These are phyloP conservation scores for Osmoderma eremita DNA, from an alignment of 2,888 invertebrate species.

Conservation along the genomic window DNA sequence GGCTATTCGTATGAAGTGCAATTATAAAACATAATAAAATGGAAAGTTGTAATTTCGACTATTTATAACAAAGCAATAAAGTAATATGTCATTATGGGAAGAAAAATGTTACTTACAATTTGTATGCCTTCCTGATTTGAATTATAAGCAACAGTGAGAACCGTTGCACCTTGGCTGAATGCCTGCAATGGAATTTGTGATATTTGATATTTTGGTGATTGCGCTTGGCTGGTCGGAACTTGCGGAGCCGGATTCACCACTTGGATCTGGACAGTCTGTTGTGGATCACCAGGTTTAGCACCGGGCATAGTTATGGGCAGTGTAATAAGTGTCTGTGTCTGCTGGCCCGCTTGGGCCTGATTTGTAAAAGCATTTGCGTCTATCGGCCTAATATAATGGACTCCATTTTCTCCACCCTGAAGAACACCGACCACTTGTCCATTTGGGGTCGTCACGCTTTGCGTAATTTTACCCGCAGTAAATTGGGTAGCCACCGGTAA, in stretches of 20 bases:
- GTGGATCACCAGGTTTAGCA: constrained; percentile 78
- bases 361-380: constrained; percentile 65
- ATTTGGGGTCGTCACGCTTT: constrained; percentile 73
- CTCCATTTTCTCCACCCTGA: constrained; percentile 76
- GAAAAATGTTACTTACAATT: constrained; percentile 65
- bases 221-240: constrained; percentile 61
- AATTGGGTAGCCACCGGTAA: constrained; percentile 72
- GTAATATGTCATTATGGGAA: constrained; percentile 49
- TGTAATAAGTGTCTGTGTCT: constrained; percentile 76
- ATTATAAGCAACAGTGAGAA: constrained; percentile 80
- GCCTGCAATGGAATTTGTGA: constrained; percentile 79
- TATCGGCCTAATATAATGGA: constrained; percentile 77
- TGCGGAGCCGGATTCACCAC: constrained; percentile 60
- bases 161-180: constrained; percentile 77
- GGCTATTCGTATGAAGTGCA: no score
- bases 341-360: constrained; percentile 51
- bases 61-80: no score
- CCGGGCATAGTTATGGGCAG: constrained; percentile 82
- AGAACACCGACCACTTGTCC: constrained; percentile 79
- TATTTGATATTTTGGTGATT: constrained; percentile 79
- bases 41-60: no score
- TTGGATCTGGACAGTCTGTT: constrained; percentile 83
- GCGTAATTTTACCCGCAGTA: constrained; percentile 74
- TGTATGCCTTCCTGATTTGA: constrained; percentile 69
- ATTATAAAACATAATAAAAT: no score